Base-by-base conservation (phyloP, 2,113 vertebrate species). In the Bubo bubo region DNA sequence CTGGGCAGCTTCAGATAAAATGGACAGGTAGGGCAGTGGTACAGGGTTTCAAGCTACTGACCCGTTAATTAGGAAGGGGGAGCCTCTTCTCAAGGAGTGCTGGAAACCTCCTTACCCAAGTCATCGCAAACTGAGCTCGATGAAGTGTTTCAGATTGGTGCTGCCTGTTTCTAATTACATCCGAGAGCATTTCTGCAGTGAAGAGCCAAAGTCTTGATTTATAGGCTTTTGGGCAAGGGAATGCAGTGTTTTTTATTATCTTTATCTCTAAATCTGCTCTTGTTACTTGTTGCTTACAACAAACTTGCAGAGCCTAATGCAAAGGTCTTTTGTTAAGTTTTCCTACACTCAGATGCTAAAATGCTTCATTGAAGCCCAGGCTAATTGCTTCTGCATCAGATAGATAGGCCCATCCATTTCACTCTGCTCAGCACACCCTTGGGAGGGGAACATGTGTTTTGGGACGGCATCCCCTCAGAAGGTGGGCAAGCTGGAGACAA, bases 191-290 rank as follows among this genome's bases (percentile, higher is more conserved):
- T 97, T 91, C 76, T 97, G 72, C 62, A 79, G 49, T 27, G 59
- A 90, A 82, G 80, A 96, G 95, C 97, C 96, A 94, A 96, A 85
- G 52, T 85, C 84, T 88, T 96, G 95, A 96, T 95, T 96, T 97
- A 96, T 92, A 87, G 91, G 91, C 77, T 95, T 95, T 95, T 75
- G 93, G 95, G 95, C 77, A 95, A 87, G 95, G 80, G 91, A 95
- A 93, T 66, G 74, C 62, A 91, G 26, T 95, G 96, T 26, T 95
- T 93, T 90, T 88, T 94, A 91, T 96, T 95, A 93, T 91, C 83
- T 93, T 91, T 95, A 95, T 95, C 94, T 95, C 91, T 94, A 67
- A 93, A 95, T 97, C 94, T 93, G 62, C 70, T 91, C 93, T 95
- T 52, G 73, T 93, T 90, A 89, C 89, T 96, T 90, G 94, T 86